These are phyloP conservation scores for Trinectes maculatus DNA, from an alignment of 2,113 vertebrate species.

Conservation along the genomic window DNA sequence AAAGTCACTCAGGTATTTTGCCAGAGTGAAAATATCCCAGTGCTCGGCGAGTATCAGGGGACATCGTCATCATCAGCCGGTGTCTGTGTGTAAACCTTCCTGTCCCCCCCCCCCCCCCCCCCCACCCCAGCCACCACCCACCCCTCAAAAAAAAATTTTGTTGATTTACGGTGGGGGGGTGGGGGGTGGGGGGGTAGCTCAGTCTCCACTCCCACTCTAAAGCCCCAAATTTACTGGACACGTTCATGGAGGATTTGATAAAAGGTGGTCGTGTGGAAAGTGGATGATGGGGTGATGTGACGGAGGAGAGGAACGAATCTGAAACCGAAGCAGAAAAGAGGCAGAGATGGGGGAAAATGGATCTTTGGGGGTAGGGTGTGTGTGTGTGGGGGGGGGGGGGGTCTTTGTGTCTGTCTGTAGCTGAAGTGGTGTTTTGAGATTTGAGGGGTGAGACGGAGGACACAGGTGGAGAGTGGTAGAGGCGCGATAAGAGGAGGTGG, in stretches of 20 bases:
- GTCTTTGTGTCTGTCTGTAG: constrained; percentile 1
- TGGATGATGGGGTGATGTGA: neutral
- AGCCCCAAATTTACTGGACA: constrained; percentile 34
- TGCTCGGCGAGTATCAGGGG: constrained; percentile 56
- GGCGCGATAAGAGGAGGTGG: constrained; percentile 55
- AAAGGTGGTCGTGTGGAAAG: neutral
- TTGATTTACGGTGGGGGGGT: no score
- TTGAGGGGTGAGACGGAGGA: constrained; percentile 37
- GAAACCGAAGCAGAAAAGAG: constrained; percentile 11
- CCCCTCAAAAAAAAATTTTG: no score
- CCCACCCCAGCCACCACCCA: constrained; percentile 63
- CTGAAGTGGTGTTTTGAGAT: constrained; percentile 42
- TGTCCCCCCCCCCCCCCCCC: constrained; percentile 49
- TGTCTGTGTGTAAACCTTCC: constrained; percentile 75
- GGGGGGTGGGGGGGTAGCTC: no score
- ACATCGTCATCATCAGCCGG: constrained; percentile 71
- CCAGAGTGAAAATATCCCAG: constrained; percentile 65
- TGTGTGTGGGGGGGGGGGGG: neutral
- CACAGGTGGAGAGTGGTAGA: constrained; percentile 5
- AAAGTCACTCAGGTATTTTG: constrained; percentile 66
- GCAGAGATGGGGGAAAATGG: neutral
- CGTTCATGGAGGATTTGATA: constrained; percentile 12
- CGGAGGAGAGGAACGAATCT: neutral
- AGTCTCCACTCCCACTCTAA: constrained; percentile 41
- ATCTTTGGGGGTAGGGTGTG: neutral